phyloP scores from a whole-genome alignment of 2,797 vertebrate species.

The Lithobates pipiens region DNA sequence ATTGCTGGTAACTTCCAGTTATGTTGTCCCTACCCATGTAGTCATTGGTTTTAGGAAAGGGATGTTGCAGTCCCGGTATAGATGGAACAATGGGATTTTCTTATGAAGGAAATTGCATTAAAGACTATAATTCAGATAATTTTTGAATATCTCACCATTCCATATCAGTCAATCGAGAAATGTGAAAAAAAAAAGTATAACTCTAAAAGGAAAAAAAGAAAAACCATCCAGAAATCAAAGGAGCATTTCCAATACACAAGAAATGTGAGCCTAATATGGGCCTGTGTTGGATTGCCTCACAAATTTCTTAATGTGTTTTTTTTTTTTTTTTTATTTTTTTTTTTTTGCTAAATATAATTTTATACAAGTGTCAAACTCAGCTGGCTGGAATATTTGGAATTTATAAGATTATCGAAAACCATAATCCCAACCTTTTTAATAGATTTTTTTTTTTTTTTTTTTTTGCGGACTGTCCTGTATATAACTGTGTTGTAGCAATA shows the following conservation, averaged over 20 bases:
- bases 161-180: conserved; percentile 14
- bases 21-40: not conserved
- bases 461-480: conserved; percentile 90
- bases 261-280: conserved; percentile 71
- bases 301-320: conserved; percentile 60
- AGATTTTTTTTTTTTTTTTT: conserved; percentile 71
- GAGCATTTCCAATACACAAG: conserved; percentile 69
- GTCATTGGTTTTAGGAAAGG: not conserved
- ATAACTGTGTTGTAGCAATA: conserved; percentile 96
- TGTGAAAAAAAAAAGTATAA: conserved; percentile 65
- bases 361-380: conserved; percentile 77
- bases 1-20: not conserved
- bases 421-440: conserved; percentile 79
- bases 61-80: not conserved
- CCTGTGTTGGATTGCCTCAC: conserved; percentile 87
- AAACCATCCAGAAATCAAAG: conserved; percentile 12
- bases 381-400: conserved; percentile 79
- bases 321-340: conserved; percentile 27
- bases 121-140: conserved; percentile 26
- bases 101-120: not conserved
- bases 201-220: conserved; percentile 33
- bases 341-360: conserved; percentile 74
- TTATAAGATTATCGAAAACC: conserved; percentile 66
- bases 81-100: not conserved
- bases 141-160: conserved; percentile 22